Evolutionary conservation across 1,140 invertebrate species (phyloP), one percentile per base, ranked within the genome.

Genomic region (Drosophila nikananu): DNA sequence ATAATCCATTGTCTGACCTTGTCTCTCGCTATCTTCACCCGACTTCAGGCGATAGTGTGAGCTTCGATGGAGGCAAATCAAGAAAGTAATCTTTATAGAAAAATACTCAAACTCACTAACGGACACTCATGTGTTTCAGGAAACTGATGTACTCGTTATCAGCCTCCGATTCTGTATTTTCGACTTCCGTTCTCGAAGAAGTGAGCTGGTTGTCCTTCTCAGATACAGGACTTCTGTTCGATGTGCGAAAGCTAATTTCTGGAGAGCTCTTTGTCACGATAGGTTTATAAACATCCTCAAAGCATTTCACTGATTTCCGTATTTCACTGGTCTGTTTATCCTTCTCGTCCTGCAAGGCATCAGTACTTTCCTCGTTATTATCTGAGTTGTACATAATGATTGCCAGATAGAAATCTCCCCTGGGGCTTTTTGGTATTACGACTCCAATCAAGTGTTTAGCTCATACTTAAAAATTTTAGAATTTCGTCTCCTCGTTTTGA

Each of bases 361-460:
- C 23, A 5, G 13, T 39, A 23, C 37, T 32, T 35, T 58, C 32
- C 17, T 66, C 37, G 15, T 21, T 61, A 13, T 39, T 67, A n/a
- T 57, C 74, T 19, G 55, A 67, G 15, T 13, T 21, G 41, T 51
- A 54, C 74, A 77, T 77, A 55, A 39, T 72, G 49, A 42, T 46
- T 46, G 35, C 25, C 35, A 72, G 32, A 44, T 54, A 6, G 17
- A 52, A 54, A 25, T 54, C 42, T 27, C 35, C 35, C 12, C 25
- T 64, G 12, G 49, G 32, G n/a, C 44, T 58, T 21, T 19, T 32
- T 41, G 46, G 21, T 30, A 13, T 44, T 30, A 7, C 35, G 48
- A 48, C 32, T 52, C 66, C 65, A 42, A 27, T 39, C 23, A 39
- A 32, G 63, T 55, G 32, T 68, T 51, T 55, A 23, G 67, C 49